Conservation (phyloP, 1,140 invertebrate species). For the Drosophila bifasciata region DNA sequence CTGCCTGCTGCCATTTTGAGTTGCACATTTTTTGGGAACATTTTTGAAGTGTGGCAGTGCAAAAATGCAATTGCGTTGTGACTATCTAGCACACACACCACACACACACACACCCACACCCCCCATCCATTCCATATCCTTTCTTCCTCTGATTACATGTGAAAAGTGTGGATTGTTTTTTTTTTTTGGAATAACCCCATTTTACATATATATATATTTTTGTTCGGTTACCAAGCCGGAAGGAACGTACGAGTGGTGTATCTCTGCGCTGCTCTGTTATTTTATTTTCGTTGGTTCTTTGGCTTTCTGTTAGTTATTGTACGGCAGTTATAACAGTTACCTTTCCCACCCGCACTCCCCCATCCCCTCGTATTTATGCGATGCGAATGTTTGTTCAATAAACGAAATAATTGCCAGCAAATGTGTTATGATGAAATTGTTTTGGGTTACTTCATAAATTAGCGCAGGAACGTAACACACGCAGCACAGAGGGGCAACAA, state of each 20-base stretch:
- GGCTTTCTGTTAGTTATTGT: conserved; percentile 55
- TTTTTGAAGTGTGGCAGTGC: conserved; percentile 54
- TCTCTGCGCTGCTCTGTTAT: conserved; percentile 36
- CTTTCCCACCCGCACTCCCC: neutral
- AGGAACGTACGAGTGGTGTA: conserved; percentile 16
- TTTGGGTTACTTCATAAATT: conserved; percentile 83
- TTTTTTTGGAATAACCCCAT: conserved; percentile 43
- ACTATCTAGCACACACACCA: conserved; percentile 23
- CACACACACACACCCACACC: conserved; percentile 11
- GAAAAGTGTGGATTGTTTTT: conserved; percentile 33
- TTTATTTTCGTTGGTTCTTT: conserved; percentile 51
- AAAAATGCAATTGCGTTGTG: conserved; percentile 61
- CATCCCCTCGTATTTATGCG: conserved; percentile 65
- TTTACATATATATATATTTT: conserved; percentile 79
- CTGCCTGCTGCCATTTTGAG: conserved; percentile 52
- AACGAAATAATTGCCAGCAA: conserved; percentile 81
- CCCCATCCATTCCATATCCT: conserved; percentile 20
- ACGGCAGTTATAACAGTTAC: conserved; percentile 7
- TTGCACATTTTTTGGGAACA: conserved; percentile 32
- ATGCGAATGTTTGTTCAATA: conserved; percentile 82
- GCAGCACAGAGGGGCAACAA: no score
- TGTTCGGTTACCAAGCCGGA: conserved; percentile 58
- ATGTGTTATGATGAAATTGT: conserved; percentile 82
- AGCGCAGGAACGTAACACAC: conserved; percentile 61
- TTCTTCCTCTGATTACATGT: conserved; percentile 33